Evolutionary conservation across 2,113 vertebrate genomes (phyloP).

Genomic region (Antidorcas marsupialis): DNA sequence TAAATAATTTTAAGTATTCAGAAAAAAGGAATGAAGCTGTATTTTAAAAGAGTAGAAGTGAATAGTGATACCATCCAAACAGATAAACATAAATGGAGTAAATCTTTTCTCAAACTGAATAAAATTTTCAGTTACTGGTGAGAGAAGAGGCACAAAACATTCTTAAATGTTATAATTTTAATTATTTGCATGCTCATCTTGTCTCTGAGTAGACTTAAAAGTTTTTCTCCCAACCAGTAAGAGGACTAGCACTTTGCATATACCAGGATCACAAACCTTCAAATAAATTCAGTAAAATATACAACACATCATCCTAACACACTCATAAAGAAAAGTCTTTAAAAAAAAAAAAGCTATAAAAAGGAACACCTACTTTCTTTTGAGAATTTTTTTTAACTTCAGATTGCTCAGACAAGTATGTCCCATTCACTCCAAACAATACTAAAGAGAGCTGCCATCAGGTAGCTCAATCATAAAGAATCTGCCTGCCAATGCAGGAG

Average conservation of each 20-base stretch:
- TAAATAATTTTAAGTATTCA: neutral
- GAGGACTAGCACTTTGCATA: neutral
- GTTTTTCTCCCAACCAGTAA: conserved; percentile 16
- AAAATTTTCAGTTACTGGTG: neutral
- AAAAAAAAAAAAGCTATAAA: neutral
- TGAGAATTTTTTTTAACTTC: neutral
- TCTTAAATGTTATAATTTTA: neutral
- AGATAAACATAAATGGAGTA: neutral
- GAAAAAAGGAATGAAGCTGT: neutral
- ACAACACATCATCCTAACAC: neutral
- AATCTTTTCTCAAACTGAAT: conserved; percentile 15
- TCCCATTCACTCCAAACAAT: neutral
- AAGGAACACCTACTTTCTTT: neutral
- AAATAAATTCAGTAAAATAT: conserved; percentile 42
- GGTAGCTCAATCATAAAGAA: neutral
- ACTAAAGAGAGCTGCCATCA: neutral
- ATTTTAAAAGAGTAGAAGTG: neutral
- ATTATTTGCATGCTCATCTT: neutral
- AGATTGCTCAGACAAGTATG: neutral
- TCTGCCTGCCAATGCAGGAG: neutral
- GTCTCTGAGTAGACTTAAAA: neutral
- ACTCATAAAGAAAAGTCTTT: neutral
- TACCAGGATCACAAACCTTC: neutral
- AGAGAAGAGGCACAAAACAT: neutral
- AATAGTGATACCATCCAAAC: neutral